These are phyloP conservation scores for Philonicus albiceps DNA, from an alignment of 2,888 invertebrate genomes.

Conservation along the genomic window DNA sequence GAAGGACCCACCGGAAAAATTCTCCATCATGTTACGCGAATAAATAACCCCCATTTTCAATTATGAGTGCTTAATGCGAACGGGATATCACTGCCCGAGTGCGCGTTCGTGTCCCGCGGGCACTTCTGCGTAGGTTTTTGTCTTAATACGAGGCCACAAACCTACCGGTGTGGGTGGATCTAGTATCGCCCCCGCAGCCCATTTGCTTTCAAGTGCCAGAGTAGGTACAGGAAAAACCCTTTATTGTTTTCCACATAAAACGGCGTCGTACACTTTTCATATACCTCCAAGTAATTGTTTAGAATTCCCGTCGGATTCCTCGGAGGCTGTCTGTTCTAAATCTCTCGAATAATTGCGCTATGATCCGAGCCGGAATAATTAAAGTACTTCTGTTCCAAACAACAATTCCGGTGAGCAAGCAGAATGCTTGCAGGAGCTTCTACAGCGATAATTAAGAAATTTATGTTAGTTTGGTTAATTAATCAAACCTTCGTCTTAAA, in stretches of 20 bases:
- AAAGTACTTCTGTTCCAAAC: neutral
- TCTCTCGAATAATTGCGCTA: neutral
- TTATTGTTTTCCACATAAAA: conserved; percentile 14
- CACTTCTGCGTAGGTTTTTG: neutral
- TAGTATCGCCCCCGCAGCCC: neutral
- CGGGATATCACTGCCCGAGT: neutral
- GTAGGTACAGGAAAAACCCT: neutral
- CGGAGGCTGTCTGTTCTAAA: neutral
- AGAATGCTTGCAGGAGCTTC: neutral
- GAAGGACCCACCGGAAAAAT: neutral
- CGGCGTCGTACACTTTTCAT: conserved; percentile 2
- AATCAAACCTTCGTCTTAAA: conserved; percentile 17
- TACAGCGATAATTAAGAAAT: conserved; percentile 33
- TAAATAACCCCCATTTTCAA: conserved; percentile 20
- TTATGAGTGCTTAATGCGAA: neutral
- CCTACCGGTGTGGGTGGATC: neutral
- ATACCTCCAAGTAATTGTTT: neutral
- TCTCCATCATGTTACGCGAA: neutral
- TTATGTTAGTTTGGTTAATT: conserved; percentile 32
- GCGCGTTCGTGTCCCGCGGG: neutral
- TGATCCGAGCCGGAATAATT: neutral
- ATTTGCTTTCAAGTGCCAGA: neutral
- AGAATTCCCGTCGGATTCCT: neutral
- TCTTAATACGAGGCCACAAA: neutral
- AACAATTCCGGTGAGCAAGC: neutral